Evolutionary conservation across 92 coral and sea anemone genomes (phyloP), one percentile per base, ranked within the genome.

Genomic region (Zoanthus sociatus): DNA sequence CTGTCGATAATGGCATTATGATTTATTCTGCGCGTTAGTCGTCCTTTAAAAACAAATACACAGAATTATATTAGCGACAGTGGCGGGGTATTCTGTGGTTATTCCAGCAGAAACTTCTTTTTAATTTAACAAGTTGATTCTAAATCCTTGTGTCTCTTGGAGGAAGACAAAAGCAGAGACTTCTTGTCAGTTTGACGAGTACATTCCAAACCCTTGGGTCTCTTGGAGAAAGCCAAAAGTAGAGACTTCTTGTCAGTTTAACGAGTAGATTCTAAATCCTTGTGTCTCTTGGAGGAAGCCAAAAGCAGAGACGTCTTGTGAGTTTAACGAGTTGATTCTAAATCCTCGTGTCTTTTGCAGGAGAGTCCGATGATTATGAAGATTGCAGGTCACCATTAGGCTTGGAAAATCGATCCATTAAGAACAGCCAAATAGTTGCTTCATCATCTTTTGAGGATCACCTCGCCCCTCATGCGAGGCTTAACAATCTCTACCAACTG

Each of bases 351-450:
- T 2, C 11, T 82, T 3, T 33, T 48, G 11, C 30, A 78, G 70
- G 78, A 5, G 86, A 79, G n/a, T 42, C 72, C 44, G 63, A 63
- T 83, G 69, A 16, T 53, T 76, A 66, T 44, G 68, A 83, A 93
- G 99, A 96, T 50, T 96, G 99, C 61, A 82, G 76, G 15, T 95
- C 94, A 0, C 89, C 99, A 7, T 94, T 93, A 9, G 99, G 99
- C 16, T 82, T 96, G 73, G 93, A 96, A 86, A 92, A 89, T 72
- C 75, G 98, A 56, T 79, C 88, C 37, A 95, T 96, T 48, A 61
- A 73, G 47, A 84, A 96, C 87, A 48, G 79, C 17, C 99, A 93
- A 83, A 90, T 96, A 11, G 84, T 84, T 1, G 97, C 98, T 6
- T 96, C 99, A 7, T 90, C 98, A 0, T 89, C 90, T 83, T 92